A percentile compares a stretch with the other conserved stretches of the same genome.
Evolutionary conservation across 2,888 invertebrate genomes (phyloP).

Genomic region (Synanthedon myopaeformis): DNA sequence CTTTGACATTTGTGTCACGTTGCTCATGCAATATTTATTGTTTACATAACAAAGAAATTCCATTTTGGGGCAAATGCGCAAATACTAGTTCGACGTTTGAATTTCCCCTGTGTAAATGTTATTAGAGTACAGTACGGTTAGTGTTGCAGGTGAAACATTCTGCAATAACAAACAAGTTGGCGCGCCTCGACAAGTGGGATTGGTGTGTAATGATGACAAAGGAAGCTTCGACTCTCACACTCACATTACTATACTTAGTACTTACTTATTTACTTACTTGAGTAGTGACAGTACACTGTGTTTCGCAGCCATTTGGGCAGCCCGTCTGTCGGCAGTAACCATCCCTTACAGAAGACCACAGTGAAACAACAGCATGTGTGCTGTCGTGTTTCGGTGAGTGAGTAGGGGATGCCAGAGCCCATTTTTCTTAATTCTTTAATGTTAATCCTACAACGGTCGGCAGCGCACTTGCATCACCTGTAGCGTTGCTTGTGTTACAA

Average conservation of each 20-base stretch:
- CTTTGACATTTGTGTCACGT: constrained; percentile 52
- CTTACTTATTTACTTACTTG: no score
- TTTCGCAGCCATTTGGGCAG: no score
- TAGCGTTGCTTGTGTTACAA: no score
- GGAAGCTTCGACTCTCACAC: constrained; percentile 1
- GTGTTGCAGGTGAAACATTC: constrained; percentile 55
- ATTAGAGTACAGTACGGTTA: constrained; percentile 40
- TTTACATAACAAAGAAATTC: constrained; percentile 59
- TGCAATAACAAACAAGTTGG: constrained; percentile 40
- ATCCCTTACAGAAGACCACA: no score
- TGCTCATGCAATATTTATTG: constrained; percentile 60
- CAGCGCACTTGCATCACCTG: no score
- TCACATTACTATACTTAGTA: background rate
- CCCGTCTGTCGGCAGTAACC: no score
- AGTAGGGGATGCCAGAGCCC: no score
- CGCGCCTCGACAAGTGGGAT: constrained; percentile 24
- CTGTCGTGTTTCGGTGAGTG: no score
- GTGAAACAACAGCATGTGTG: no score
- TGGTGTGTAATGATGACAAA: constrained; percentile 23
- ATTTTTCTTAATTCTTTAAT: no score
- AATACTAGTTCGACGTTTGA: constrained; percentile 61
- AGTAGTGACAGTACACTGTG: no score
- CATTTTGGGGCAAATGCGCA: constrained; percentile 59
- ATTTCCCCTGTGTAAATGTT: constrained; percentile 67
- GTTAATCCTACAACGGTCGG: no score